These are phyloP conservation scores for Tringa solitaria DNA, from an alignment of 2,113 vertebrate species.

Conservation along the genomic window DNA sequence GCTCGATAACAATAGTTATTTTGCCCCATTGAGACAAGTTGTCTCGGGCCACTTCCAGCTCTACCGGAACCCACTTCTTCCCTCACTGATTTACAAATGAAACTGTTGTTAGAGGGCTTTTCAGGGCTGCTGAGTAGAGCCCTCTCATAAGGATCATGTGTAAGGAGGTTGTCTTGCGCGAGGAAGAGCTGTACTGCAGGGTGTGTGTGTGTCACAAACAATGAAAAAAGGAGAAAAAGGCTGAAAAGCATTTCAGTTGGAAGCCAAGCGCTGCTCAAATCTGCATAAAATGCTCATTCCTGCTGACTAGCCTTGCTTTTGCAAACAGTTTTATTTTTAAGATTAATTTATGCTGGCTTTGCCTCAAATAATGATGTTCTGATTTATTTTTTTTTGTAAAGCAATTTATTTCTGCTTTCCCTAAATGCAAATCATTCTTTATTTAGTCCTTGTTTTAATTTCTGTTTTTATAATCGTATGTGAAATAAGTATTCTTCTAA, in stretches of 20 bases:
- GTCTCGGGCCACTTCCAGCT: constrained; percentile 79
- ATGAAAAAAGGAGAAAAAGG: neutral
- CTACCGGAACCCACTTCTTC: constrained; percentile 73
- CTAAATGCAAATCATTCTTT: neutral
- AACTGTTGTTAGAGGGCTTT: constrained; percentile 71
- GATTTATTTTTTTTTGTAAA: neutral
- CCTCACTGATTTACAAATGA: constrained; percentile 73
- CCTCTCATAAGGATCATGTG: constrained; percentile 72
- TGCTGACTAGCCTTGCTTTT: neutral
- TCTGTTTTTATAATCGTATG: neutral
- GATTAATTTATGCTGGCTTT: neutral
- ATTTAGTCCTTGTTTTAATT: constrained; percentile 31
- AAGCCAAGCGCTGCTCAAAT: neutral
- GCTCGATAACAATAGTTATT: constrained; percentile 82
- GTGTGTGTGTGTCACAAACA: neutral
- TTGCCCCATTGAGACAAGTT: constrained; percentile 80
- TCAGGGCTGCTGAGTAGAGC: constrained; percentile 44
- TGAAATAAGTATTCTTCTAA: constrained; percentile 24
- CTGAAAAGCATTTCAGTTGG: neutral
- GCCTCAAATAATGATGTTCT: neutral
- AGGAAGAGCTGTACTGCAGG: constrained; percentile 18
- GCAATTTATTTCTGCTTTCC: constrained; percentile 8
- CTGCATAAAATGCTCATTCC: constrained; percentile 10
- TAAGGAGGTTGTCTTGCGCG: neutral
- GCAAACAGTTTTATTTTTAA: neutral